Evolutionary conservation across 2,113 vertebrate genomes (phyloP), one percentile per base, ranked within the genome.

Genomic region (Dasyornis broadbenti): DNA sequence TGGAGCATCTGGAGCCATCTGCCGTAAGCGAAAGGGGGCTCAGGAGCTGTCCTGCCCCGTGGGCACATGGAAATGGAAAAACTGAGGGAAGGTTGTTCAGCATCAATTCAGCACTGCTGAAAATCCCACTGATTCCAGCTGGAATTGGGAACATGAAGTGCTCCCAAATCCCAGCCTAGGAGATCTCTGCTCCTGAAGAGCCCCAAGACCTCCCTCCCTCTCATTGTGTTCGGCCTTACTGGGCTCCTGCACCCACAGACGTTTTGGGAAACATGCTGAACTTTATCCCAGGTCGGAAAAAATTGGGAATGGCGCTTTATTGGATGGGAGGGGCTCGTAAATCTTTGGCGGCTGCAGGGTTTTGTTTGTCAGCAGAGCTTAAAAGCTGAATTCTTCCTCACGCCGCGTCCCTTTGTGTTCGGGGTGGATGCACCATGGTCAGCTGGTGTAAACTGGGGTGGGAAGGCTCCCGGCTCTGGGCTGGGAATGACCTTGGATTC

Each of bases 1-100:
- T 4, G 2, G 3, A 90, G 82, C 92, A 91, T 91, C 86, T 94
- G 95, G 87, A 92, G 47, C 84, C 93, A 76, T 87, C 83, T 91
- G 94, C 86, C 91, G 44, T 1, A 0, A 82, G 33, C 53, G 16
- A 86, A 60, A 45, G 24, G 13, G 21, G 9, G 42, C 73, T 69
- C 50, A 53, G 78, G 65, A 45, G n/a, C 7, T 49, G 45, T 89
- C 45, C 44, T 37, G 50, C 7, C 69, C 31, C 66, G 22, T 11
- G 52, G 30, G 18, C 44, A 13, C 11, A 4, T 1, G 37, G 70
- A 30, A 69, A 22, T 61, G 94, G 91, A 94, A 95, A 95, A 82
- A 35, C 26, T 84, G 89, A 95, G 26, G 10, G 63, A 3, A 15
- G 1, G 22, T 10, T 56, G 40, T 15, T 70, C 61, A 50, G 70